phyloP scores from a whole-genome alignment of 2,113 vertebrate species.

The Cyprinodon brontotheroides region DNA sequence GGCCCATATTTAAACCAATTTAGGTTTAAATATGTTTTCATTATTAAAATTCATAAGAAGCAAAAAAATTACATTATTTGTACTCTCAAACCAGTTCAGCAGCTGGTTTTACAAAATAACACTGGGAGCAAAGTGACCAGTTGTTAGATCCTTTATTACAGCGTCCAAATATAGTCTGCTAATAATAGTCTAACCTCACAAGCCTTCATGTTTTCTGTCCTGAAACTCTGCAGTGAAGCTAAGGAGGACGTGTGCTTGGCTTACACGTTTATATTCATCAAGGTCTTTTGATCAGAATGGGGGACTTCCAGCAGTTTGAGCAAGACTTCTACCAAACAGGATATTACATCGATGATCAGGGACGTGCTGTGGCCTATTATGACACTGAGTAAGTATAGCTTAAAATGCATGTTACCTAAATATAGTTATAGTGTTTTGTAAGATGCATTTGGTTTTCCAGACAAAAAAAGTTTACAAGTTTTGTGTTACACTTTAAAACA shows the following conservation, averaged over 20 bases:
- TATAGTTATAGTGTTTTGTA: background rate
- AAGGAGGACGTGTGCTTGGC: background rate
- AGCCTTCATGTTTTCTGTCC: background rate
- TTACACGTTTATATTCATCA: background rate
- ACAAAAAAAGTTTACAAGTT: background rate
- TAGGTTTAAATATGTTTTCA: background rate
- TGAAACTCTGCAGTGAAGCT: background rate
- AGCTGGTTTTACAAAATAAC: background rate
- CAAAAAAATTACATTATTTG: background rate
- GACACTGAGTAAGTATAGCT: background rate
- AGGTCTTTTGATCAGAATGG: conserved; percentile 2
- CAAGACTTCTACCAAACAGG: conserved; percentile 13
- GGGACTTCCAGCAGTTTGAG: conserved; percentile 11
- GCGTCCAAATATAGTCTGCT: background rate
- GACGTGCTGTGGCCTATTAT: background rate
- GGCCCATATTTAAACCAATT: background rate
- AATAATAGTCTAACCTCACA: background rate
- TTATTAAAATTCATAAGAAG: background rate
- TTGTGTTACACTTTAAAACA: background rate
- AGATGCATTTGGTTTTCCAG: background rate
- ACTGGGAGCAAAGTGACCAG: background rate
- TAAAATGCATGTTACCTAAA: too few species aligned
- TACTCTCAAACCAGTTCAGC: background rate
- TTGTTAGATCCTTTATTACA: conserved; percentile 5
- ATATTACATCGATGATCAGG: conserved; percentile 6